phyloP scores from a whole-genome alignment of 2,888 invertebrate genomes.

The Pristionchus japonicus region DNA sequence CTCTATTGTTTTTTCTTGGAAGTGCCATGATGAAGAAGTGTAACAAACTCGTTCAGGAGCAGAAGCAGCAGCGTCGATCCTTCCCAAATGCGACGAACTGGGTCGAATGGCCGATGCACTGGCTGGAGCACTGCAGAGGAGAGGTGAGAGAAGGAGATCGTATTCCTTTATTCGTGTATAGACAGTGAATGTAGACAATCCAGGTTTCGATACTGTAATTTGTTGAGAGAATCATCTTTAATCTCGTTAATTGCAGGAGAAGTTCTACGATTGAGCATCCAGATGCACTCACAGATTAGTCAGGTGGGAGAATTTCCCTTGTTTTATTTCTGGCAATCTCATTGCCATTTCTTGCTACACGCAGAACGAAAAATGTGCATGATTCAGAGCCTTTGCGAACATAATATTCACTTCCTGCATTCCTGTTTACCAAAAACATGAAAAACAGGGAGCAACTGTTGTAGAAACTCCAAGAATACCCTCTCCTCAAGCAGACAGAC shows the following conservation, averaged over 20 bases:
- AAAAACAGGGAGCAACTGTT: too few relatives aligned
- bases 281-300: conserved; percentile 87
- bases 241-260: too few relatives aligned
- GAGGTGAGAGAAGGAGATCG: conserved; percentile 77
- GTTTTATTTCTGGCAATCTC: background rate
- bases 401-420: too few relatives aligned
- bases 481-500: background rate
- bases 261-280: conserved; percentile 86
- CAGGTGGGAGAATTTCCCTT: conserved; percentile 50
- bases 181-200: too few relatives aligned
- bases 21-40: background rate
- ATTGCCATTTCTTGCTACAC: background rate
- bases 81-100: conserved; percentile 94
- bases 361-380: background rate
- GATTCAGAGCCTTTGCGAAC: background rate
- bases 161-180: too few relatives aligned
- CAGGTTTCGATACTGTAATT: too few relatives aligned
- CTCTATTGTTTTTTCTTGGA: background rate
- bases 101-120: conserved; percentile 89
- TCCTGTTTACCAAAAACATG: too few relatives aligned
- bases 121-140: conserved; percentile 81
- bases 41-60: conserved; percentile 73
- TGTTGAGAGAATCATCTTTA: too few relatives aligned
- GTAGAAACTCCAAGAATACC: background rate
- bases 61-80: conserved; percentile 77